Percentiles rank a stretch among this genome's conserved stretches.
These are phyloP conservation scores for Micrasema minimum DNA, from an alignment of 1,140 invertebrate species.

Conservation along the genomic window DNA sequence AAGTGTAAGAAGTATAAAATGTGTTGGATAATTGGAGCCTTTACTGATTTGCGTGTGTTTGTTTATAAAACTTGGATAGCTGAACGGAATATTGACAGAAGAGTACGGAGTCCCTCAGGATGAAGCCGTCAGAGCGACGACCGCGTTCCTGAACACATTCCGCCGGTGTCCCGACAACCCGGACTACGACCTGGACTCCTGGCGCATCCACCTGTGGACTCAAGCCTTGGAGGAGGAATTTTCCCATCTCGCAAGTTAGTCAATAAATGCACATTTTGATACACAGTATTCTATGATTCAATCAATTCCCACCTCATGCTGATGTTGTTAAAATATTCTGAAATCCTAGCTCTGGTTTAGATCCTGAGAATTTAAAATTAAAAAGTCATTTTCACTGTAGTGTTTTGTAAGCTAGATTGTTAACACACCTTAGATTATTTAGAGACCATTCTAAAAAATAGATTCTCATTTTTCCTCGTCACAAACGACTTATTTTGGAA, in stretches of 20 bases:
- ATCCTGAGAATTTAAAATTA: too few relatives aligned
- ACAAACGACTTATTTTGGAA: too few relatives aligned
- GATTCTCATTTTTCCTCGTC: too few relatives aligned
- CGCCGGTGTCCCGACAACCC: slow-evolving; percentile 81
- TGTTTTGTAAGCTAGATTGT: too few relatives aligned
- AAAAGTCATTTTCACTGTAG: too few relatives aligned
- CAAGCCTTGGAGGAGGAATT: slow-evolving; percentile 79
- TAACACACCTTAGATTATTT: too few relatives aligned
- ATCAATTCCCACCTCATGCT: too few relatives aligned
- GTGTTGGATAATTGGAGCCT: background rate
- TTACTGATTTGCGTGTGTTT: slow-evolving; percentile 28
- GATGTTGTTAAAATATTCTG: too few relatives aligned
- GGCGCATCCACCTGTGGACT: slow-evolving; percentile 80
- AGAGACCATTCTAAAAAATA: too few relatives aligned
- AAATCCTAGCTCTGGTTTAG: too few relatives aligned
- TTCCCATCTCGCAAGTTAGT: slow-evolving; percentile 74
- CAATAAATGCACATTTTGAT: background rate
- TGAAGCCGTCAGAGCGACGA: slow-evolving; percentile 70
- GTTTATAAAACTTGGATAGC: slow-evolving; percentile 61
- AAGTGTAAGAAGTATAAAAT: too few relatives aligned
- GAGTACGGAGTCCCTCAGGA: slow-evolving; percentile 74
- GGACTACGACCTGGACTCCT: slow-evolving; percentile 75
- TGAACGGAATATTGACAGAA: slow-evolving; percentile 74
- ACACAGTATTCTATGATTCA: too few relatives aligned
- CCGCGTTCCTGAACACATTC: slow-evolving; percentile 77